Evolutionary conservation across 2,888 invertebrate species (phyloP).

Genomic region (Hyalella azteca): DNA sequence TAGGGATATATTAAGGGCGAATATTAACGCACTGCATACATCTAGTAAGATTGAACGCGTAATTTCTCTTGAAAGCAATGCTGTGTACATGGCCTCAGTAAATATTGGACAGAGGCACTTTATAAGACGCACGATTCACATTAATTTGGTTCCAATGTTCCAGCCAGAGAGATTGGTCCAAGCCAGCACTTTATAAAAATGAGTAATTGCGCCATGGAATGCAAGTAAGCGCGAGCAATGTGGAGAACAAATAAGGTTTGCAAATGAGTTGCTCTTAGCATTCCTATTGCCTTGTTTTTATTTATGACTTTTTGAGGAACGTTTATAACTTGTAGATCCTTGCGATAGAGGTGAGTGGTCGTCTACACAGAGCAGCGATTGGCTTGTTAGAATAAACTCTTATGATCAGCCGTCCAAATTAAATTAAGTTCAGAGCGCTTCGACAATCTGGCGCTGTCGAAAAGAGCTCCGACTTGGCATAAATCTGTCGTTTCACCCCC

Average conservation of each 20-base stretch:
- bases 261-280: constrained; percentile 12
- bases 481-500: constrained; percentile 40
- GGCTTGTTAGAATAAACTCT: constrained; percentile 35
- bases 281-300: constrained; percentile 4
- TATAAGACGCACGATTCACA: constrained; percentile 26
- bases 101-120: constrained; percentile 23
- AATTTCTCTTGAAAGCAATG: neutral
- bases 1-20: neutral
- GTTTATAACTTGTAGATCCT: constrained; percentile 27
- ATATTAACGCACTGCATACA: neutral
- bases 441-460: constrained; percentile 20
- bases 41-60: neutral
- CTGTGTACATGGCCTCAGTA: constrained; percentile 8
- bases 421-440: constrained; percentile 30
- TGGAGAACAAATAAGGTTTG: constrained; percentile 27
- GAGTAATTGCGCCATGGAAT: constrained; percentile 22
- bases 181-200: constrained; percentile 24
- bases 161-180: neutral
- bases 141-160: constrained; percentile 9
- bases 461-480: constrained; percentile 39
- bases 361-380: constrained; percentile 17
- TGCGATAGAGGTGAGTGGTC: constrained; percentile 31
- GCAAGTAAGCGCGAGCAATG: constrained; percentile 22
- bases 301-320: constrained; percentile 26
- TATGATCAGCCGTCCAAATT: constrained; percentile 33